Conservation (phyloP, 2,888 invertebrate species). For the Acleris holmiana region DNA sequence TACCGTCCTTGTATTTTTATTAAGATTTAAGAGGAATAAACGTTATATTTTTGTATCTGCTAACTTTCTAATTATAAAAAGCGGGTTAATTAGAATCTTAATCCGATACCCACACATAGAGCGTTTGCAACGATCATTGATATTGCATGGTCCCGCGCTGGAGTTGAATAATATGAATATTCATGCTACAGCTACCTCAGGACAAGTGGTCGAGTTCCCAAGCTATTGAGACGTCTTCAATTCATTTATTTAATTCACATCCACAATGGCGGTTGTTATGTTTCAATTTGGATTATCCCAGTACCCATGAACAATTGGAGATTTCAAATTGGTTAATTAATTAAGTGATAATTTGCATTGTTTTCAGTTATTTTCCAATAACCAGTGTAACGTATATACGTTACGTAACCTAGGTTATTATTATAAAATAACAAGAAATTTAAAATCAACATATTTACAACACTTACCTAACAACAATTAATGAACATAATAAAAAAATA, state of each 20-base stretch:
- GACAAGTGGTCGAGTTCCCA: constrained; percentile 41
- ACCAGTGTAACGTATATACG: too few species aligned
- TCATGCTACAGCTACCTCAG: constrained; percentile 44
- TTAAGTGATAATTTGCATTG: constrained; percentile 21
- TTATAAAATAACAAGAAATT: too few species aligned
- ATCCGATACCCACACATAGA: constrained; percentile 25
- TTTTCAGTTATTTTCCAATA: not conserved
- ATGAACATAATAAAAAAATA: too few species aligned
- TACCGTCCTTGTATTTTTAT: too few species aligned
- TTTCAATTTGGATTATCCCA: constrained; percentile 26
- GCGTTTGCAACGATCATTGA: constrained; percentile 42
- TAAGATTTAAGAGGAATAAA: too few species aligned
- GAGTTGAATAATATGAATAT: constrained; percentile 54
- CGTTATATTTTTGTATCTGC: not conserved
- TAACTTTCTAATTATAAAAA: not conserved
- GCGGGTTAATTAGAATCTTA: constrained; percentile 19
- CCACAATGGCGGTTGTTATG: constrained; percentile 33
- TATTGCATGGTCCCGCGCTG: constrained; percentile 43
- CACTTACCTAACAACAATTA: too few species aligned
- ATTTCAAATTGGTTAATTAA: constrained; percentile 29
- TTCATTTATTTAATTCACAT: constrained; percentile 43
- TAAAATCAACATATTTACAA: too few species aligned
- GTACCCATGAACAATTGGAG: constrained; percentile 29
- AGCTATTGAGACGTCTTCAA: constrained; percentile 42
- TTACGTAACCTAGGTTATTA: too few species aligned